A percentile compares a stretch with the other conserved stretches of the same genome.
Evolutionary conservation across 2,888 invertebrate species (phyloP).

Genomic region (Eupithecia subumbrata): DNA sequence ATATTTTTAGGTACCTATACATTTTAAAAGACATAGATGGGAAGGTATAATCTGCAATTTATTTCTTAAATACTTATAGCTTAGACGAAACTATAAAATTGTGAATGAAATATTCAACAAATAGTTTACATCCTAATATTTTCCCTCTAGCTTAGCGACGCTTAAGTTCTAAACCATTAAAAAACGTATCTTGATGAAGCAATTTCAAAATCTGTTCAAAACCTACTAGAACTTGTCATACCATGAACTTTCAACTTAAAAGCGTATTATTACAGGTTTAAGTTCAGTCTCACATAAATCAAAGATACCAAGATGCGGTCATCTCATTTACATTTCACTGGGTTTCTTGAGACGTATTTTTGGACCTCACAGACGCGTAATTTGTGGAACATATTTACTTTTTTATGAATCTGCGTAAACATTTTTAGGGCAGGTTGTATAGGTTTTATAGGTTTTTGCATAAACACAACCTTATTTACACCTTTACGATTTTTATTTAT

Average conservation of each 20-base stretch:
- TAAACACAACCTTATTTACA: background rate
- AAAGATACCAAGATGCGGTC: constrained; percentile 32
- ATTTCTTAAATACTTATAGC: no score
- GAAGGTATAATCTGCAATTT: no score
- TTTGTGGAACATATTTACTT: constrained; percentile 3
- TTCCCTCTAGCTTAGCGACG: no score
- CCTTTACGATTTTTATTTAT: background rate
- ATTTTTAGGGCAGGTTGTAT: constrained; percentile 1
- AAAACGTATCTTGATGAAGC: background rate
- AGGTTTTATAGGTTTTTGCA: background rate
- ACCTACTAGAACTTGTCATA: constrained; percentile 1
- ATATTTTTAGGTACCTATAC: no score
- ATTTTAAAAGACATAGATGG: no score
- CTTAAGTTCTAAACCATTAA: background rate
- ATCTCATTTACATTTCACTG: constrained; percentile 38
- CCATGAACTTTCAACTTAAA: constrained; percentile 31
- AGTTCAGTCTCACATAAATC: constrained; percentile 43
- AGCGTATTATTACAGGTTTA: constrained; percentile 20
- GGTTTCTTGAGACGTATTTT: constrained; percentile 4
- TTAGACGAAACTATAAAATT: no score
- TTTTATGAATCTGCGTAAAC: background rate
- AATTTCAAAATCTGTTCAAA: background rate
- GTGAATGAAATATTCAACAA: no score
- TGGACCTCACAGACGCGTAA: constrained; percentile 23
- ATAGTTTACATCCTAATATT: no score